A percentile compares a stretch with the other conserved stretches of the same genome.
phyloP scores from a whole-genome alignment of 2,113 vertebrate genomes.

The Strix aluco region DNA sequence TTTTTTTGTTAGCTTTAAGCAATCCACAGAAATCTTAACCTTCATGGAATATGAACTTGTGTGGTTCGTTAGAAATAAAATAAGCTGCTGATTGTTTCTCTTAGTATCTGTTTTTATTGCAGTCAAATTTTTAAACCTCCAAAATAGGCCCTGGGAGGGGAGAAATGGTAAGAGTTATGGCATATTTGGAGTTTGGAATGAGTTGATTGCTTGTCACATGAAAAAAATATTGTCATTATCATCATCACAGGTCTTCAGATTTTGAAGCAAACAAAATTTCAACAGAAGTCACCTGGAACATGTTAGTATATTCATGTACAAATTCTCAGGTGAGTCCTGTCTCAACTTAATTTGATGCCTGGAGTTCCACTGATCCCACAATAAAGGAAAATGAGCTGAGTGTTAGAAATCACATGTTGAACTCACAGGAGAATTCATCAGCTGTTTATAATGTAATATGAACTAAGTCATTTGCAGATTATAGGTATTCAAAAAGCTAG shows the following conservation, averaged over 20 bases:
- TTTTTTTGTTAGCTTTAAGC: not conserved
- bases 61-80: not conserved
- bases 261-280: not conserved
- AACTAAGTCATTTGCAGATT: not conserved
- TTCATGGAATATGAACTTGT: not conserved
- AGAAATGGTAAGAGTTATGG: not conserved
- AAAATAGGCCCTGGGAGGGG: not conserved
- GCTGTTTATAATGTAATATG: not conserved
- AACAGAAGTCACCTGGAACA: not conserved
- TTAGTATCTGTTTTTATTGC: not conserved
- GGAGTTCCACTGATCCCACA: not conserved
- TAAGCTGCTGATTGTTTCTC: not conserved
- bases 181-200: not conserved
- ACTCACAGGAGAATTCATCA: not conserved
- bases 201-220: not conserved
- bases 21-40: not conserved
- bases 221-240: not conserved
- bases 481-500: not conserved
- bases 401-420: not conserved
- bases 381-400: not conserved
- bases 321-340: not conserved
- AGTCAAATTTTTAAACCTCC: not conserved
- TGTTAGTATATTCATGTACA: not conserved
- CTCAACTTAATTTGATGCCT: not conserved
- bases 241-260: not conserved